These are phyloP conservation scores for Pterocles orientalis DNA, from an alignment of 2,113 vertebrate species.

Conservation along the genomic window DNA sequence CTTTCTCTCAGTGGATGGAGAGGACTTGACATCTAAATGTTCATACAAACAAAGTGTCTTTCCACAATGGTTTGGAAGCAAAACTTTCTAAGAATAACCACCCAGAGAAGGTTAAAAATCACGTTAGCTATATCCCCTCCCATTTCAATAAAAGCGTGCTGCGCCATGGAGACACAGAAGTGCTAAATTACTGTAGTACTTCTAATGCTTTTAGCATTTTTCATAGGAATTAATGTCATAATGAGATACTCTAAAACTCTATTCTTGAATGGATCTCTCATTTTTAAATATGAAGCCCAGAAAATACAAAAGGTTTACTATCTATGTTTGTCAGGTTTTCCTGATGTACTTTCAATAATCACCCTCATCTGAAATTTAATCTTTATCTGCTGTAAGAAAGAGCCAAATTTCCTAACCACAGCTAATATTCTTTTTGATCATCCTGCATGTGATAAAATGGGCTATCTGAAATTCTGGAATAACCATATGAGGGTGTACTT, in stretches of 20 bases:
- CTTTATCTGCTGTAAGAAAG: background rate
- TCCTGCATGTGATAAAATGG: background rate
- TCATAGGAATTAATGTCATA: background rate
- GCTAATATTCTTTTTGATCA: background rate
- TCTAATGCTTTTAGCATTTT: background rate
- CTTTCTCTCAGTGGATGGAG: background rate
- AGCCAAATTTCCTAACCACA: background rate
- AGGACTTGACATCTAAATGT: background rate
- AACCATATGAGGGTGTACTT: background rate
- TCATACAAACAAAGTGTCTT: background rate
- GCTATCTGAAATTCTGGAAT: background rate
- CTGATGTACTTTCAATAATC: background rate
- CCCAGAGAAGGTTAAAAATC: background rate
- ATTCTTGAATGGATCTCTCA: background rate
- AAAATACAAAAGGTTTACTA: background rate
- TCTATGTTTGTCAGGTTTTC: background rate
- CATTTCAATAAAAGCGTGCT: background rate
- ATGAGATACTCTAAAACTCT: background rate
- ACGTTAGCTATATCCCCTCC: background rate
- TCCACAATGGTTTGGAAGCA: background rate
- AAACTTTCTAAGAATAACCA: background rate
- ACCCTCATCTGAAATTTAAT: background rate
- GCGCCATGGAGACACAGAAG: background rate
- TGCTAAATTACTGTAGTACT: background rate
- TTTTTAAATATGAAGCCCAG: background rate